These are phyloP conservation scores for Heliornis fulica DNA, from an alignment of 2,113 vertebrate species.

Conservation along the genomic window DNA sequence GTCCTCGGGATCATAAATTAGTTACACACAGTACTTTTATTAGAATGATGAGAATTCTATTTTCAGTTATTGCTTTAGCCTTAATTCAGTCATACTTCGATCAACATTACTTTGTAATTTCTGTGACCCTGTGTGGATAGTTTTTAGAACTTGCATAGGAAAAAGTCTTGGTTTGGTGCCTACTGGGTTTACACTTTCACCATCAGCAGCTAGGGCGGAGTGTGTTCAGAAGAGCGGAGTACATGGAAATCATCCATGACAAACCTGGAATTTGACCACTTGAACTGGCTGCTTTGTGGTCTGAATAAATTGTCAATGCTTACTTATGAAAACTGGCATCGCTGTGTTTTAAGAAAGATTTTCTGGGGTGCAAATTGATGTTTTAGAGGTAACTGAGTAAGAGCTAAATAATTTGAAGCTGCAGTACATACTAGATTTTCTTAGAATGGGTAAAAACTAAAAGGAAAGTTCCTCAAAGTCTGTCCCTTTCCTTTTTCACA, in stretches of 20 bases:
- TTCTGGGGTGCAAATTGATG: background rate
- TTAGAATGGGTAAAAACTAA: background rate
- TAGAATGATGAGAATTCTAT: background rate
- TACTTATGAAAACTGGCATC: background rate
- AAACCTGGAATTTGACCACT: background rate
- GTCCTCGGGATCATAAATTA: background rate
- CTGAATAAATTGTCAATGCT: background rate
- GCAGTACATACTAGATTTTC: background rate
- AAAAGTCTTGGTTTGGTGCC: background rate
- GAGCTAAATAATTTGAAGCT: background rate
- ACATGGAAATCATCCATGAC: rapidly evolving
- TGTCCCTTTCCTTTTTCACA: constrained; percentile 58
- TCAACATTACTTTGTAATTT: background rate
- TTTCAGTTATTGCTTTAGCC: background rate
- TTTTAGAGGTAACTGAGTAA: background rate
- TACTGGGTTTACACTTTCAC: background rate
- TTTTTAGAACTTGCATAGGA: background rate
- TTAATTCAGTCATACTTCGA: background rate
- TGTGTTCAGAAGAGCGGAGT: background rate
- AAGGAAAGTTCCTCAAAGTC: background rate
- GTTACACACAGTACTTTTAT: background rate
- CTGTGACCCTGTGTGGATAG: background rate
- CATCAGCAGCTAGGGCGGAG: background rate
- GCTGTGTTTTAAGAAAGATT: background rate
- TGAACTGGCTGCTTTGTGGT: background rate